Evolutionary conservation across 64 coral and sea anemone genomes (phyloP), one percentile per base, ranked within the genome.

Genomic region (Acropora tenuis): DNA sequence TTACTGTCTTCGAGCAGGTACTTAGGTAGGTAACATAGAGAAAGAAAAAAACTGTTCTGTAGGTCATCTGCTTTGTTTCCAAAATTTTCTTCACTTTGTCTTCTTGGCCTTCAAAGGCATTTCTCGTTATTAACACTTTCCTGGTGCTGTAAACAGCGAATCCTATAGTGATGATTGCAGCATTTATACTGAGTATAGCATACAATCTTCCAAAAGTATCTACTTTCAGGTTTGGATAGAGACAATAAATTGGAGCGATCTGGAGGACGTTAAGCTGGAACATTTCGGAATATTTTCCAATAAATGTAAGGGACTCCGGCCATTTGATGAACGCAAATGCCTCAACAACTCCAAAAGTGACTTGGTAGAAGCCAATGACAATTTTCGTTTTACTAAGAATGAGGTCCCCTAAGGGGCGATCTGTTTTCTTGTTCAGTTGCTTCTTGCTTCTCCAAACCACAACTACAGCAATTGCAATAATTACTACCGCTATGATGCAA

Each of bases 361-460:
- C 90, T 45, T 92, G 90, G 80, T 92, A 92, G 42, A 92, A 92
- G 2, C 90, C 90, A 9, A 92, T 66, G 12, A 92, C 20, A 20
- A 92, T 92, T 19, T 92, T 92, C 2, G 85, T 47, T 16, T 71
- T 69, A 5, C 78, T 68, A 4, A 92, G 19, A 60, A 84, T n/a
- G 1, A 92, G 47, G 12, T 92, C 90, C 1, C 84, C 44, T 0
- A 61, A 52, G 20, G 50, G 16, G 2, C 80, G 74, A 11, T 41
- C 68, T 12, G 47, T 43, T 41, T 45, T 42, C 13, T 50, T 53
- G 1, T 76, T 77, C 10, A n/a, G 75, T 16, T 77, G 80, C 16
- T 46, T 53, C 83, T 46, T 92, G 47, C 73, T 58, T 45, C 10
- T 77, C 80, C 80, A 75, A 11, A 86, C 15, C 8, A 74, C 16